Percentiles rank a stretch among this genome's conserved stretches.
Conservation (phyloP, 1,140 invertebrate genomes). For the Drosophila kohkoa region DNA sequence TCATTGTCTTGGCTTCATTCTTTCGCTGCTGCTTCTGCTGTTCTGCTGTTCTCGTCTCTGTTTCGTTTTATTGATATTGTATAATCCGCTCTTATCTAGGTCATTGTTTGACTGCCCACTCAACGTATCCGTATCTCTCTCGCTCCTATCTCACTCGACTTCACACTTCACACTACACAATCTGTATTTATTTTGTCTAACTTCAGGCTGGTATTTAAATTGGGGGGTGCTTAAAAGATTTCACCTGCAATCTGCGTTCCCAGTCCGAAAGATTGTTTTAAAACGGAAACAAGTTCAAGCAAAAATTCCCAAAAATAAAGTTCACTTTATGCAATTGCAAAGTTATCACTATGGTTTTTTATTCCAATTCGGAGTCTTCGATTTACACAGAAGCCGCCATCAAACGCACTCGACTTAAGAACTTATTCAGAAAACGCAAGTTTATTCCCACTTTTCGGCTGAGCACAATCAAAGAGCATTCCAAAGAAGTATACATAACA, state of each 20-base stretch:
- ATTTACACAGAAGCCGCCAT: neutral
- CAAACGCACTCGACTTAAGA: neutral
- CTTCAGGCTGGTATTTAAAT: conserved; percentile 5
- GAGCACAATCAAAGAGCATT: neutral
- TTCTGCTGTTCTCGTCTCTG: neutral
- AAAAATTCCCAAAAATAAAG: no score
- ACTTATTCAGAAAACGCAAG: neutral
- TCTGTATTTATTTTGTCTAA: conserved; percentile 18
- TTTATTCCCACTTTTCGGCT: neutral
- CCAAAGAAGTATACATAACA: neutral
- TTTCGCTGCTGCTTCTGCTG: neutral
- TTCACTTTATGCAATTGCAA: neutral
- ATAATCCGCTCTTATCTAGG: conserved; percentile 70
- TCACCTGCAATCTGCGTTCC: neutral
- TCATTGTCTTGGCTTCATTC: conserved; percentile 38
- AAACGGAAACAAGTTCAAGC: neutral
- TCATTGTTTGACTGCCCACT: conserved; percentile 42
- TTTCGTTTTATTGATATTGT: conserved; percentile 50
- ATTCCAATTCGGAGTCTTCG: neutral
- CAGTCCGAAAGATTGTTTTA: neutral
- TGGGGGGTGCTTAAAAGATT: conserved; percentile 17
- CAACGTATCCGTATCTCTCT: conserved; percentile 8
- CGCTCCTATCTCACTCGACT: neutral
- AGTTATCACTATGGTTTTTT: neutral
- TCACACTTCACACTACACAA: conserved; percentile 5